These are phyloP conservation scores for Diprion similis DNA, from an alignment of 1,140 invertebrate genomes.

Conservation along the genomic window DNA sequence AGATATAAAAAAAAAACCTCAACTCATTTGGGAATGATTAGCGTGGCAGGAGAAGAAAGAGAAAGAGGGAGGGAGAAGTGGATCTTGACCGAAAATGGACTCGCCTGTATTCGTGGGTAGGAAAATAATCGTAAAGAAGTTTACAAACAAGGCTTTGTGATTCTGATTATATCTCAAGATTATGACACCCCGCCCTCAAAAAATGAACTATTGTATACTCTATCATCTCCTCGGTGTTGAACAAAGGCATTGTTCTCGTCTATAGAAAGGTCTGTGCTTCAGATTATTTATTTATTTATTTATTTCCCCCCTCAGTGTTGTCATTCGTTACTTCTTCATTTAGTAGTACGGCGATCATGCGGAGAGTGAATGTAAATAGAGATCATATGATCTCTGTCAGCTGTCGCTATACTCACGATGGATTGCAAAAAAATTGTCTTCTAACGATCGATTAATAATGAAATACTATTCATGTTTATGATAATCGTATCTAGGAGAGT, in stretches of 20 bases:
- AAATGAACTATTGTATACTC: too few species aligned
- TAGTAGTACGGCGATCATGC: background rate
- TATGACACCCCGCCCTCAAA: too few species aligned
- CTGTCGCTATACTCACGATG: constrained; percentile 12
- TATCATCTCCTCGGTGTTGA: background rate
- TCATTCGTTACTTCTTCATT: background rate
- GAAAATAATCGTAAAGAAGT: too few species aligned
- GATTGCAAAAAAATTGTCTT: background rate
- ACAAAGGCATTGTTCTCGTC: constrained; percentile 1
- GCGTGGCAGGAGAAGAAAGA: too few species aligned
- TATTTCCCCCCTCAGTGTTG: background rate
- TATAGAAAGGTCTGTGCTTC: background rate
- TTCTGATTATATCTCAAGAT: too few species aligned
- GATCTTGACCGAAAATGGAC: too few species aligned
- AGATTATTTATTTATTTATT: background rate
- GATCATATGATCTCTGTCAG: constrained; percentile 24
- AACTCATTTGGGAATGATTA: too few species aligned
- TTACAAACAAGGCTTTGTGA: too few species aligned
- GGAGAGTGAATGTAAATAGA: constrained; percentile 24
- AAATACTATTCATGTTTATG: constrained; percentile 17
- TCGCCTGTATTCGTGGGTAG: too few species aligned
- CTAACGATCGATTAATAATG: background rate
- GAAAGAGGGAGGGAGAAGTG: too few species aligned
- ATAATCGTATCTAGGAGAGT: background rate
- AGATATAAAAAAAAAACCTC: too few species aligned